Evolutionary conservation across 2,113 vertebrate genomes (phyloP), one percentile per base, ranked within the genome.

Genomic region (Bagarius yarrelli): DNA sequence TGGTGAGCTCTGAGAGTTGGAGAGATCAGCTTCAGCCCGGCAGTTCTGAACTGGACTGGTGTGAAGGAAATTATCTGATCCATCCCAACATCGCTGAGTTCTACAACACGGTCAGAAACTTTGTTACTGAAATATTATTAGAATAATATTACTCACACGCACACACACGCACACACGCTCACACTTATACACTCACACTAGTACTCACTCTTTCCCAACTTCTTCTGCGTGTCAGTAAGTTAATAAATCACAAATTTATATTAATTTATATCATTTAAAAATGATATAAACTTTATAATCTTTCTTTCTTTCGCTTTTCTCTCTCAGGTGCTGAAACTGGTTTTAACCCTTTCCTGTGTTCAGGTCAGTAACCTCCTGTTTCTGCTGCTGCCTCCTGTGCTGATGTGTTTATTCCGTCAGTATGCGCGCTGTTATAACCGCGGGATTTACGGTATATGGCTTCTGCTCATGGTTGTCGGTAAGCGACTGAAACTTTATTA

Each of bases 351-450:
- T 83, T 50, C 83, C 91, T 91, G 70, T 84, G 88, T 93, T 85
- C 93, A 99, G 98, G 96, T 99, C 93, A 99, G 97, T 95, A 99
- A 99, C 88, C 6, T 98, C 89, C 91, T 99, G 89, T 99, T 99
- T 95, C 98, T 99, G 89, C 85, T 99, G 91, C 93, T 98, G 83
- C 98, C 97, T 4, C 97, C 97, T 85, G 96, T 98, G 92, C 95
- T 98, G 91, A 98, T 98, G 95, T 95, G 91, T 89, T 93, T 99
- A 85, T 99, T 99, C 85, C 95, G 92, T 86, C 96, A 98, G 87
- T 99, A 99, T 0, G 98, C 98, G 69, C 91, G 93, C 60, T 96
- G 94, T 91, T 99, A 99, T 96, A 99, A 98, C 95, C 97, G 93
- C 71, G 97, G 97, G 87, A 99, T 99, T 90, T 96, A 99, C 91